phyloP scores from a whole-genome alignment of 2,113 vertebrate species.

The Urocitellus parryii region DNA sequence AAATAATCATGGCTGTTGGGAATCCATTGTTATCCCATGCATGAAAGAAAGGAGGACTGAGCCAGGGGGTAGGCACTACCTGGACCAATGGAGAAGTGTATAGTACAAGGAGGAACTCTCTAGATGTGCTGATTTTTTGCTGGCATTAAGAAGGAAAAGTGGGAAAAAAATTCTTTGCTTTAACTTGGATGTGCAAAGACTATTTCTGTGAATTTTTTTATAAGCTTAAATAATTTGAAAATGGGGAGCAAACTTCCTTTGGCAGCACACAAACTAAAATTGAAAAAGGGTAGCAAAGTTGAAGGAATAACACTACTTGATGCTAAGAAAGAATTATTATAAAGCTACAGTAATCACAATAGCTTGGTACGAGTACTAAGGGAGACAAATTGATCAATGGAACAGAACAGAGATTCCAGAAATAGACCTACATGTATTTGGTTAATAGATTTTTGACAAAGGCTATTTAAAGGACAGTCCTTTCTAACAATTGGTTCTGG shows the following conservation, averaged over 20 bases:
- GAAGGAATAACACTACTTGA: not conserved
- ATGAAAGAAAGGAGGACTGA: not conserved
- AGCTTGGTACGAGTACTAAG: not conserved
- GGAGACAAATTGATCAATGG: not conserved
- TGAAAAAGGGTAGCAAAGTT: not conserved
- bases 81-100: not conserved
- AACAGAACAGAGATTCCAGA: not conserved
- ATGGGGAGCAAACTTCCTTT: not conserved
- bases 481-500: not conserved
- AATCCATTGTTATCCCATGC: no score
- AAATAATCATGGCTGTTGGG: not conserved
- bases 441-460: slow-evolving; percentile 21
- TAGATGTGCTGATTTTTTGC: not conserved
- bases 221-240: not conserved
- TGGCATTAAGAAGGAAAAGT: not conserved
- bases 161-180: not conserved
- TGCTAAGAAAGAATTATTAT: slow-evolving; percentile 11
- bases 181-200: not conserved
- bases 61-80: not conserved
- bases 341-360: not conserved
- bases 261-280: not conserved
- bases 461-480: not conserved
- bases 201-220: slow-evolving; percentile 16
- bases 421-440: not conserved
- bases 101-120: not conserved